Conservation (phyloP, 2,888 invertebrate genomes). For the Pemphredon lugubris region DNA sequence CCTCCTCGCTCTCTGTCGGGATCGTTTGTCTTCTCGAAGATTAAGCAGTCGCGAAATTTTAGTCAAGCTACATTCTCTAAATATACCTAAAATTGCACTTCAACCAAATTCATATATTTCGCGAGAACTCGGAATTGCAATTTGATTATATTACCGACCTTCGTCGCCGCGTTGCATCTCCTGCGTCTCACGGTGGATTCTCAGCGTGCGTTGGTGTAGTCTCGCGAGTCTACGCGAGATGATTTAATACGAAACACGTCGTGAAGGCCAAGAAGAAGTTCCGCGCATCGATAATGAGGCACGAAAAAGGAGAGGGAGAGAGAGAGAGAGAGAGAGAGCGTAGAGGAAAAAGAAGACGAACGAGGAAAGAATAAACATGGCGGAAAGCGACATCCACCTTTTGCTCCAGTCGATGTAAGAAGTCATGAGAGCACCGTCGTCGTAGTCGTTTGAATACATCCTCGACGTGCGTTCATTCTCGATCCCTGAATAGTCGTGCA, state of each 20-base stretch:
- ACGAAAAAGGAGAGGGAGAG: neutral
- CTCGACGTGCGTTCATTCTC: neutral
- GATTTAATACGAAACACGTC: too few relatives aligned
- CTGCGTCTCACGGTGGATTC: constrained; percentile 27
- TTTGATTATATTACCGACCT: constrained; percentile 39
- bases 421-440: constrained; percentile 42
- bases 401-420: constrained; percentile 44
- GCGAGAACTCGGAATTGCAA: constrained; percentile 2
- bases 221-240: constrained; percentile 35
- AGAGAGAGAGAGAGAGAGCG: too few relatives aligned
- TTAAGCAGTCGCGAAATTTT: constrained; percentile 45
- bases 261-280: too few relatives aligned
- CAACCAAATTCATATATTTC: too few relatives aligned
- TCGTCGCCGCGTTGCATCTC: constrained; percentile 40
- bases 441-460: constrained; percentile 48
- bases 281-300: neutral
- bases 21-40: constrained; percentile 53
- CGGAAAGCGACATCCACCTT: constrained; percentile 17
- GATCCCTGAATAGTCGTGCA: too few relatives aligned
- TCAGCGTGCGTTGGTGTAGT: constrained; percentile 37
- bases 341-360: constrained; percentile 8
- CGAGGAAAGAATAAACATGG: neutral
- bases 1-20: constrained; percentile 55
- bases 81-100: too few relatives aligned
- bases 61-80: too few relatives aligned